Evolutionary conservation across 2,113 vertebrate species (phyloP).

Genomic region (Sorex araneus): DNA sequence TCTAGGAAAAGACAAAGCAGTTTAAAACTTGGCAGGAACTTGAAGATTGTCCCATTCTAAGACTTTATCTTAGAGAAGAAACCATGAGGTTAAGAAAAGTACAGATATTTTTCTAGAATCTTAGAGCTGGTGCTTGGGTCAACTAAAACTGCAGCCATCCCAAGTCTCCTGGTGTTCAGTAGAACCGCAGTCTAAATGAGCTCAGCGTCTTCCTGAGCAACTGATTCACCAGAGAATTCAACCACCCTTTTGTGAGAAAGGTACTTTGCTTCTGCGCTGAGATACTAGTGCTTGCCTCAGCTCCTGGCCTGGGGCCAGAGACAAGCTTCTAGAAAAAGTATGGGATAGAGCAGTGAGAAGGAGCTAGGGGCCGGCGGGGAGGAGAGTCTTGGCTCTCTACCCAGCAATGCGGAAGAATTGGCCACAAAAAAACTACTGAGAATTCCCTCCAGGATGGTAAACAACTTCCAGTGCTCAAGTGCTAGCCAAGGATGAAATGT

Average conservation of each 20-base stretch:
- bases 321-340: neutral
- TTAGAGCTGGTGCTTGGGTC: neutral
- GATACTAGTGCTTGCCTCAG: neutral
- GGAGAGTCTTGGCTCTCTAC: neutral
- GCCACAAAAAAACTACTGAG: neutral
- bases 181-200: neutral
- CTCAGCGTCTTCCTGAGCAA: rapidly evolving
- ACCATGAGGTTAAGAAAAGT: neutral
- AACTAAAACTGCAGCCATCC: rapidly evolving
- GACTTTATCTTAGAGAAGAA: neutral
- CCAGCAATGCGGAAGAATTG: rapidly evolving
- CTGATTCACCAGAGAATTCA: neutral
- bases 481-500: neutral
- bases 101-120: neutral
- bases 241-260: neutral
- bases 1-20: neutral
- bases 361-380: neutral
- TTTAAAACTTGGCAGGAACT: neutral
- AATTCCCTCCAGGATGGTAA: slow-evolving; percentile 30
- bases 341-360: neutral
- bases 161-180: neutral
- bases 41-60: neutral
- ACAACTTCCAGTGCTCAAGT: neutral
- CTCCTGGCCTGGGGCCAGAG: neutral
- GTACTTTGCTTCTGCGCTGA: neutral